Percentiles rank a stretch among this genome's conserved stretches.
phyloP scores from a whole-genome alignment of 37 sponge, comb jelly and placozoan genomes.

The Amphimedon queenslandica region DNA sequence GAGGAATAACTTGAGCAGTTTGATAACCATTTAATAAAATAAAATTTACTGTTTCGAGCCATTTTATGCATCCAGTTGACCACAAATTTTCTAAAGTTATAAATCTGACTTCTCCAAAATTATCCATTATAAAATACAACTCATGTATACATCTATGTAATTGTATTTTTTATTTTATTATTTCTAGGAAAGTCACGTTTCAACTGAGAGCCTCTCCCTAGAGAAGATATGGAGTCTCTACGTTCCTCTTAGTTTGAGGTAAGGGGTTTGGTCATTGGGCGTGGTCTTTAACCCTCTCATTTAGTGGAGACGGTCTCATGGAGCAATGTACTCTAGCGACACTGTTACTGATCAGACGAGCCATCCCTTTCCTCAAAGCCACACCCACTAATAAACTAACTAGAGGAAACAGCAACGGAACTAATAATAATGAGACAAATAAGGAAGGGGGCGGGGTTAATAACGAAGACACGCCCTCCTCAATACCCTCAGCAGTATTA shows the following conservation, averaged over 20 bases:
- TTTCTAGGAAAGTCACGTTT: constrained; percentile 61
- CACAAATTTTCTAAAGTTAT: too few species aligned
- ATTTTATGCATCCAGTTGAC: too few species aligned
- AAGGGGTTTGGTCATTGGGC: not conserved
- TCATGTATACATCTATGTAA: too few species aligned
- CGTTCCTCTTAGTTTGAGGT: constrained; percentile 46
- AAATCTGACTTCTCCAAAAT: too few species aligned
- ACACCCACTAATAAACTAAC: not conserved
- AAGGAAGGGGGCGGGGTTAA: not conserved
- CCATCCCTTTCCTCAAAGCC: constrained; percentile 51
- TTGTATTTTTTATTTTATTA: too few species aligned
- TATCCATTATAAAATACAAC: not conserved
- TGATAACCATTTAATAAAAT: too few species aligned
- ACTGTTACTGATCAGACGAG: constrained; percentile 33
- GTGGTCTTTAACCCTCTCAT: not conserved
- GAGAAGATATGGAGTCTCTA: constrained; percentile 82
- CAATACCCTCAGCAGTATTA: constrained; percentile 47
- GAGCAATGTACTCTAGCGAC: constrained; percentile 24
- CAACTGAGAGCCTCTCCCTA: constrained; percentile 55
- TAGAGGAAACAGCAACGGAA: not conserved
- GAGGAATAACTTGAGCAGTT: too few species aligned
- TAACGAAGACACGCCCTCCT: not conserved
- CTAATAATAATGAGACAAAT: not conserved
- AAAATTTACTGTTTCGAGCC: too few species aligned
- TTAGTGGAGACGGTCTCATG: not conserved